phyloP scores from a whole-genome alignment of 2,888 invertebrate species.

The Chrysolina oricalcia region DNA sequence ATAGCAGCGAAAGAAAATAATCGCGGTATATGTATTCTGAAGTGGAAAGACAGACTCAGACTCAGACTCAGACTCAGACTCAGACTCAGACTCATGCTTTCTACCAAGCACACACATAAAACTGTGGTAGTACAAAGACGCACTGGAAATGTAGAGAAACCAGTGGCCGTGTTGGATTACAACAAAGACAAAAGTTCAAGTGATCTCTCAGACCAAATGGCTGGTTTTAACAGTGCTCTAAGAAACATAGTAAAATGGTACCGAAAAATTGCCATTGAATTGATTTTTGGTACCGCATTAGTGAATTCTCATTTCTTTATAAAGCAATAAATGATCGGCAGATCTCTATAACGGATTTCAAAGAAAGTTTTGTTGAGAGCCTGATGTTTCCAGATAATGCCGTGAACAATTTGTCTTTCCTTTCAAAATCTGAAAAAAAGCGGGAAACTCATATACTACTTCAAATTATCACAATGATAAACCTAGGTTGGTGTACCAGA shows the following conservation, averaged over 20 bases:
- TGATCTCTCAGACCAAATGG: slow-evolving; percentile 54
- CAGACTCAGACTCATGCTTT: slow-evolving; percentile 60
- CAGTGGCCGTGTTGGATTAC: slow-evolving; percentile 48
- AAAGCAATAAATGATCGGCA: background rate
- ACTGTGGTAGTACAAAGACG: background rate
- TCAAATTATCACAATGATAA: too few relatives aligned
- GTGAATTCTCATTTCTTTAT: background rate
- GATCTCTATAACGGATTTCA: too few relatives aligned
- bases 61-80: too few relatives aligned
- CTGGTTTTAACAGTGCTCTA: slow-evolving; percentile 44
- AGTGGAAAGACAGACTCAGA: slow-evolving; percentile 62
- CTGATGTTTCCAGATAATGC: too few relatives aligned
- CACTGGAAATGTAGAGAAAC: slow-evolving; percentile 29
- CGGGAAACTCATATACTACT: too few relatives aligned
- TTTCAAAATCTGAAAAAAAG: too few relatives aligned
- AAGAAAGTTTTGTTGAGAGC: too few relatives aligned
- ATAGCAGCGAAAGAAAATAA: slow-evolving; percentile 40
- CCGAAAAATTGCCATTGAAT: slow-evolving; percentile 26
- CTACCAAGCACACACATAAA: slow-evolving; percentile 56
- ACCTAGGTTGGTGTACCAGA: too few relatives aligned
- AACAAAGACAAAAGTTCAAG: slow-evolving; percentile 52
- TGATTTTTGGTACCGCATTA: too few relatives aligned
- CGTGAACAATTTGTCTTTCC: too few relatives aligned
- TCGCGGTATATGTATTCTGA: slow-evolving; percentile 54
- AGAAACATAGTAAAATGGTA: too few relatives aligned